phyloP scores from a whole-genome alignment of 1,140 invertebrate genomes.

The Drosophila seguyi region DNA sequence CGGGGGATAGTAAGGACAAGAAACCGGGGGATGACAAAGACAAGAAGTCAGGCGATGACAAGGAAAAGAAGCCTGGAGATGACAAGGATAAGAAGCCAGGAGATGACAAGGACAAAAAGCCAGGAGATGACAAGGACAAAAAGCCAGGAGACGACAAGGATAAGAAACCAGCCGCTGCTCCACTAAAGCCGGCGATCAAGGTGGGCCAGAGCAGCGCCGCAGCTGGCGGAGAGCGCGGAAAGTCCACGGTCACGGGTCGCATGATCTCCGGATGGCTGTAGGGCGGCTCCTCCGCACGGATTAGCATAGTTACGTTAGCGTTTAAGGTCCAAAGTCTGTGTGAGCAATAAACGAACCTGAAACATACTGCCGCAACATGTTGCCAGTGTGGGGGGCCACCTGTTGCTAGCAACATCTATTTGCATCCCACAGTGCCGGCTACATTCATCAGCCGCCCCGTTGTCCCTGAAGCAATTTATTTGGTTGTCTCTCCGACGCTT shows the following conservation, averaged over 20 bases:
- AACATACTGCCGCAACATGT: constrained; percentile 37
- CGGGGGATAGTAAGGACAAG: constrained; percentile 26
- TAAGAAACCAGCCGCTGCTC: constrained; percentile 53
- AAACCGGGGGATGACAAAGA: constrained; percentile 49
- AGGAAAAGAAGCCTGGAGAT: constrained; percentile 46
- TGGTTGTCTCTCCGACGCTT: constrained; percentile 16
- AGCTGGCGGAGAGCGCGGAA: constrained; percentile 81
- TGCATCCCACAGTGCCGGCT: constrained; percentile 23
- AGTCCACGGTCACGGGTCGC: constrained; percentile 82
- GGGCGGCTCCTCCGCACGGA: not conserved
- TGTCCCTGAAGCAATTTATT: constrained; percentile 26
- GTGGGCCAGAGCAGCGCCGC: constrained; percentile 82
- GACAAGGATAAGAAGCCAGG: constrained; percentile 59
- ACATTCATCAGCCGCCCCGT: constrained; percentile 38
- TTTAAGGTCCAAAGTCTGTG: constrained; percentile 26
- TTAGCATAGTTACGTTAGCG: constrained; percentile 7
- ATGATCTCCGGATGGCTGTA: constrained; percentile 84
- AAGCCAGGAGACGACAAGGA: constrained; percentile 31
- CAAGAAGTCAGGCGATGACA: constrained; percentile 56
- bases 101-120: constrained; percentile 69
- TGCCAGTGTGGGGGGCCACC: constrained; percentile 36
- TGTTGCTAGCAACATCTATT: constrained; percentile 52
- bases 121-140: constrained; percentile 35
- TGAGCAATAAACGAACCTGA: constrained; percentile 51
- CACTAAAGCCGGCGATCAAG: constrained; percentile 75